phyloP scores from a whole-genome alignment of 2,797 vertebrate species.

The Lithobates sylvaticus region DNA sequence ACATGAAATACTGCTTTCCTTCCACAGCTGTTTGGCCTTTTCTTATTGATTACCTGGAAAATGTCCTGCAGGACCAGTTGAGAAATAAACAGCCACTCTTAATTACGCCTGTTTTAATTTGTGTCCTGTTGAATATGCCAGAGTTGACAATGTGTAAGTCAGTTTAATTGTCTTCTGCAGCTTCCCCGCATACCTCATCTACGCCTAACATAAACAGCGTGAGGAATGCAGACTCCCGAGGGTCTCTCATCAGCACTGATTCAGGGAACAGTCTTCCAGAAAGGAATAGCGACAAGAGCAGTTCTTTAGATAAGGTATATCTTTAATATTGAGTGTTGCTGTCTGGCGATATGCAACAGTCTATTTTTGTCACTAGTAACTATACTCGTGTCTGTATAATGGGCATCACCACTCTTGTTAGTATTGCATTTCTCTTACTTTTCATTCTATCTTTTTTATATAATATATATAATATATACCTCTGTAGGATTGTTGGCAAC shows the following conservation, averaged over 20 bases:
- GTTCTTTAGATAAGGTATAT: conserved; percentile 93
- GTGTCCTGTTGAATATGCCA: neutral
- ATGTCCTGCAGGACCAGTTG: neutral
- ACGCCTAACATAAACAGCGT: conserved; percentile 89
- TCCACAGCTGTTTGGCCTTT: neutral
- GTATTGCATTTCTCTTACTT: too few relatives aligned
- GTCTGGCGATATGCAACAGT: neutral
- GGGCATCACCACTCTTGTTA: too few relatives aligned
- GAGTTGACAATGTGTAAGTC: neutral
- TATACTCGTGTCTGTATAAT: neutral
- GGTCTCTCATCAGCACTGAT: conserved; percentile 94
- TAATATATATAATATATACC: too few relatives aligned
- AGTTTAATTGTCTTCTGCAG: conserved; percentile 68
- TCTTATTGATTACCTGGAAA: neutral
- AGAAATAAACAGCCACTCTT: neutral
- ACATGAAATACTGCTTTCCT: neutral
- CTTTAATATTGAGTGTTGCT: neutral
- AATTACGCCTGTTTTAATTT: neutral
- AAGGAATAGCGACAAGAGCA: conserved; percentile 88
- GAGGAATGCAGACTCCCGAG: conserved; percentile 90
- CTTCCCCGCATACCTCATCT: conserved; percentile 88
- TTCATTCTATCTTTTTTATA: neutral
- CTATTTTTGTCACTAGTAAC: neutral
- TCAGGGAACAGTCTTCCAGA: conserved; percentile 92
- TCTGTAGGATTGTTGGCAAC: neutral